Evolutionary conservation across 2,888 invertebrate species (phyloP).

Genomic region (Steinernema carpocapsae): DNA sequence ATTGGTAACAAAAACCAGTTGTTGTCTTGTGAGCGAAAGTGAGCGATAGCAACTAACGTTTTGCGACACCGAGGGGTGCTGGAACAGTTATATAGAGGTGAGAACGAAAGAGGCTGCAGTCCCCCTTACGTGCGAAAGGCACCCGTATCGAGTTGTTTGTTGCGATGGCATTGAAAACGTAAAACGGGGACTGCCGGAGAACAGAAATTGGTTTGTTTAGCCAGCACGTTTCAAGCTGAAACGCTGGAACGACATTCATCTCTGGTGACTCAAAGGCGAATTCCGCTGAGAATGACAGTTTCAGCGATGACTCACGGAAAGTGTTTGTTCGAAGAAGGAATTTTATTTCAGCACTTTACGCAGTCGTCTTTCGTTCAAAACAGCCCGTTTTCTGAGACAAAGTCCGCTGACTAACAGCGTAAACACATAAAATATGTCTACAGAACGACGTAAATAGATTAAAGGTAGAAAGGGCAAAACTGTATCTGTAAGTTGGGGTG

Average conservation of each 20-base stretch:
- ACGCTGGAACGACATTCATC: background rate
- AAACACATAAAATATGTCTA: too few species aligned
- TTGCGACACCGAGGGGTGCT: background rate
- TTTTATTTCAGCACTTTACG: background rate
- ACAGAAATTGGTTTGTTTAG: too few species aligned
- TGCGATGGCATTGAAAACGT: background rate
- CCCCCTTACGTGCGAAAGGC: background rate
- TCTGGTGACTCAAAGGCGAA: background rate
- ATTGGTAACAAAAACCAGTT: conserved; percentile 16
- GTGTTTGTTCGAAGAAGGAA: background rate
- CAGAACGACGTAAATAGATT: too few species aligned
- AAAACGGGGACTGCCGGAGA: conserved; percentile 6
- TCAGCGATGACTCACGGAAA: background rate
- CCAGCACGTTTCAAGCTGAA: too few species aligned
- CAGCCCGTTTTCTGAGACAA: too few species aligned
- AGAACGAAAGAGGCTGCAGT: background rate
- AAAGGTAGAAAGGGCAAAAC: too few species aligned
- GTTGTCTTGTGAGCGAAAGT: background rate
- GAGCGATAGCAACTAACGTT: background rate
- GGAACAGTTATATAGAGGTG: conserved; percentile 28
- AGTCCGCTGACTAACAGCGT: too few species aligned
- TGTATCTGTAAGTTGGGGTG: too few species aligned
- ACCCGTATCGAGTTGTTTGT: conserved; percentile 22
- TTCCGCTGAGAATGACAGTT: background rate
- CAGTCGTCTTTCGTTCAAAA: background rate